Evolutionary conservation across 2,888 invertebrate genomes (phyloP), one percentile per base, ranked within the genome.

Genomic region (Trichopria drosophilae): DNA sequence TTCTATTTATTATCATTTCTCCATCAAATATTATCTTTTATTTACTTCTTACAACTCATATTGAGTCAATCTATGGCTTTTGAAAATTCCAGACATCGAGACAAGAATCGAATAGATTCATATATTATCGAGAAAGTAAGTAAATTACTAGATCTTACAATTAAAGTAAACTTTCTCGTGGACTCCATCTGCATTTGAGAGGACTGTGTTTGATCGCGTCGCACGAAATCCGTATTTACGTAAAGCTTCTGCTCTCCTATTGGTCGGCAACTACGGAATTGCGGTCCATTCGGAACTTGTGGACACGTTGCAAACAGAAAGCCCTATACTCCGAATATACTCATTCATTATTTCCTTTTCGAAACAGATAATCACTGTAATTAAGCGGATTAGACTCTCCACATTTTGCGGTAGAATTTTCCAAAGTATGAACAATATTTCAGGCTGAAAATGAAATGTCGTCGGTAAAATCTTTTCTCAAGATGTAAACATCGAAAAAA

Each of bases 161-260:
- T 59, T 62, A 56, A 58, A 57, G 68, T 59, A 72, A 74, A 73
- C 65, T 69, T 61, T 65, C 60, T 61, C 53, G 47, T 59, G 64
- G 71, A 68, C 70, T 71, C 71, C 75, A 74, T 75, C 73, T 75
- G 75, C 72, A 72, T 73, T 75, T 74, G 69, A 68, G 66, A 69
- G 66, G 60, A 59, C 62, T 64, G 65, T 75, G 69, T 74, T 75
- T 75, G 66, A 72, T 71, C 69, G 67, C 64, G 60, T 60, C 66
- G 72, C 69, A 71, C 65, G 67, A 73, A 73, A 74, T 75, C 72
- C 68, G 68, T 72, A 71, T 75, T 74, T 75, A 70, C 73, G 69
- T 61, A 67, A 72, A 72, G 69, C 63, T 55, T 55, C 58, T 62
- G 60, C 59, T 54, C 60, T 58, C 64, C 58, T 64, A 66, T 67